Base-by-base conservation (phyloP, 2,797 vertebrate species). In the Triplophysa bombifrons region DNA sequence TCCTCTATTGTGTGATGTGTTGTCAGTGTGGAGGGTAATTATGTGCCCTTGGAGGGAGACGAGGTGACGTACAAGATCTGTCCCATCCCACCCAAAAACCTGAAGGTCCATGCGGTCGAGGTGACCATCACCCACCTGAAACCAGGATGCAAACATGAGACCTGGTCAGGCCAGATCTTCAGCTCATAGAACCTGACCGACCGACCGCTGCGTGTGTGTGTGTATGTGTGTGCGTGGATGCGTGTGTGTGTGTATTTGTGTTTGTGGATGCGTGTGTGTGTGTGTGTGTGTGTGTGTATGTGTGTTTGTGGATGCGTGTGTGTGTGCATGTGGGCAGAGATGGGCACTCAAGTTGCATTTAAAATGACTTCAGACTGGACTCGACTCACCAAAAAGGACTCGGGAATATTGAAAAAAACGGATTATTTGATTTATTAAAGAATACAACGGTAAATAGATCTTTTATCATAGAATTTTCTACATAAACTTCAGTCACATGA, bases 91-190 rank as follows among this genome's bases (percentile, higher is more conserved):
- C 98, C 98, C 74, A 99, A 99, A 91, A 98, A 98, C 88, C 92
- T 97, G 93, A 99, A 99, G 94, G 94, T 98, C 88, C 98, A 99
- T 91, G 98, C 98, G 0, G 97, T 99, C 92, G 98, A 99, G 88
- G 97, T 99, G 91, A 95, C 96, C 86, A 95, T 99, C 88, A 98
- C 92, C 55, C 97, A 99, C 86, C 91, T 97, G 85, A 97, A 95
- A 0, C 96, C 97, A 1, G 96, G 97, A 68, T 96, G 93, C 0
- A 98, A 98, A 88, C 98, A 99, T 0, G 98, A 99, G 94, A 99
- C 98, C 0, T 99, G 98, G 98, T 98, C 98, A 0, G 97, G 98
- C 48, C 97, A 98, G 93, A 95, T 98, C 68, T 96, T 98, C 84
- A 96, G 95, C 91, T 96, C 96, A 53, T 98, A 98, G 94, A 87